Conservation (phyloP, 1,140 invertebrate species). For the Pseudomyrmex flavicornis region DNA sequence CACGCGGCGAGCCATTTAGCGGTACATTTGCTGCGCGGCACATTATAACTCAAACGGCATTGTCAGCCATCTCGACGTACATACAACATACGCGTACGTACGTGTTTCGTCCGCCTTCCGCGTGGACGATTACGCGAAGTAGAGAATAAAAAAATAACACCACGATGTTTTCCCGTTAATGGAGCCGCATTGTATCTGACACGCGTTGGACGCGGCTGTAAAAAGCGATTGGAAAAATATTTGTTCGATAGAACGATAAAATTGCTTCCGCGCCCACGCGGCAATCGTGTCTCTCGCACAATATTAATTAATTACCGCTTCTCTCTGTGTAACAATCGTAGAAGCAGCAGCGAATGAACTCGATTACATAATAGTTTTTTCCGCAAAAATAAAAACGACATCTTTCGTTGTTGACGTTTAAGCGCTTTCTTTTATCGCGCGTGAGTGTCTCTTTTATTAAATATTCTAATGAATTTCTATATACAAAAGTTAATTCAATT, state of each 20-base stretch:
- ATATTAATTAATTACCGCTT: conserved; percentile 55
- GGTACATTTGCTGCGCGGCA: conserved; percentile 28
- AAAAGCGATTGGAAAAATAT: conserved; percentile 52
- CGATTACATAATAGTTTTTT: neutral
- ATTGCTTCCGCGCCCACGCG: neutral
- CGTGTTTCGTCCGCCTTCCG: conserved; percentile 33
- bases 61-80: conserved; percentile 13
- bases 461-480: neutral
- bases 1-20: conserved; percentile 18
- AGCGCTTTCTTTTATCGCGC: neutral
- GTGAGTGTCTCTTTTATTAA: neutral
- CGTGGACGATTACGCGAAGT: conserved; percentile 14
- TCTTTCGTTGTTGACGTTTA: neutral
- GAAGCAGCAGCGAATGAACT: neutral
- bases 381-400: neutral
- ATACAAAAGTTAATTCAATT: conserved; percentile 6
- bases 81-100: conserved; percentile 18
- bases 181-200: neutral
- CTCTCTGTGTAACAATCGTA: conserved; percentile 9
- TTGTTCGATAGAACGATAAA: conserved; percentile 32
- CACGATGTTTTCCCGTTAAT: conserved; percentile 24
- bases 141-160: neutral
- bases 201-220: neutral
- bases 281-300: neutral
- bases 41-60: conserved; percentile 36